Base-by-base conservation (phyloP, 2,888 invertebrate genomes). In the Mesorhabditis belari region DNA sequence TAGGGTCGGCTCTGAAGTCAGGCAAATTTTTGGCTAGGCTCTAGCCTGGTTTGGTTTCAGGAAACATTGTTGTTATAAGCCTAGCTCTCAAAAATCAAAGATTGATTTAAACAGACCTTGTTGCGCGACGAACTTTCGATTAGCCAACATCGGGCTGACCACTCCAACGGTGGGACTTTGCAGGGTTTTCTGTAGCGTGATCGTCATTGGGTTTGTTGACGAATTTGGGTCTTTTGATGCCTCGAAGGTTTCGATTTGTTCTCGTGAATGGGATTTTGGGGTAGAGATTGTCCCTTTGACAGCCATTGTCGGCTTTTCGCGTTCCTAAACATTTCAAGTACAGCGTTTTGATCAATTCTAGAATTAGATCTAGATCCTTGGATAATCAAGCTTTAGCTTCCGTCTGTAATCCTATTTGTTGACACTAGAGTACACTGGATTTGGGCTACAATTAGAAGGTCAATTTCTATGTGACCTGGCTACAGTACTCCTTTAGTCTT, bases 121-220 rank as follows among this genome's bases (percentile, higher is more conserved):
- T 5, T 4, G 27, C 19, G 29, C 49, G 35, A 19, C 49, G 12
- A 61, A 17, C 28, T 68, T 63, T 56, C 65, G 70, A 61, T 66
- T 61, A 44, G 60, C 64, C 61, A 69, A 65, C 87, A 89, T 89
- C 3, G 90, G 90, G 23, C 89, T 88, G 52, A 90, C 88, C 77
- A 89, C 86, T 82, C 87, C 83, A 29, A 83, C 81, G 55, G 78
- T 78, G 27, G 71, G 66, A 23, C 58, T 44, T 25, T 44, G 60
- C 9, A n/a, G 27, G 25, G 12, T 35, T 26, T n/a, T 24, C 4
- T 12, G 27, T 27, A 4, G 50, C 50, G 3, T 28, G 24, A 6
- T 9, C 12, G n/a, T n/a, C 57, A 52, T 51, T 56, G 35, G 56
- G n/a, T 51, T 21, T n/a, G 29, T 21, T 44, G 56, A 35, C 2